These are phyloP conservation scores for Catharus minimus DNA, from an alignment of 2,113 vertebrate genomes.

Conservation along the genomic window DNA sequence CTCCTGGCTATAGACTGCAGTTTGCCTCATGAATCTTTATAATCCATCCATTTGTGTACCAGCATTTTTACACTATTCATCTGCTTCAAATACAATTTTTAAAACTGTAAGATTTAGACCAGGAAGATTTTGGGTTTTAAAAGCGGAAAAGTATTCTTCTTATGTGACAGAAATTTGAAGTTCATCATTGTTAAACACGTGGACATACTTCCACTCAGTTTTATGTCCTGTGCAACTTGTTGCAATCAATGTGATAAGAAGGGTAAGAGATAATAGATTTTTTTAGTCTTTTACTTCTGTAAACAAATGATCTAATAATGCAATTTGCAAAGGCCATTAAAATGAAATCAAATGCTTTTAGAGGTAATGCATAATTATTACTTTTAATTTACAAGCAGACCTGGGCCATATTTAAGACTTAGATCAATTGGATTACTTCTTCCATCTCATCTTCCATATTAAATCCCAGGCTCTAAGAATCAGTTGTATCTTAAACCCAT, in stretches of 20 bases:
- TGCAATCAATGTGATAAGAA: neutral
- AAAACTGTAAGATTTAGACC: neutral
- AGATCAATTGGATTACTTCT: neutral
- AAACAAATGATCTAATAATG: constrained; percentile 2
- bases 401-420: neutral
- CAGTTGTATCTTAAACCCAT: neutral
- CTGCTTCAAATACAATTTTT: neutral
- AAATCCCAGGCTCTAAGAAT: neutral
- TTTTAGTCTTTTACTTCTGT: constrained; percentile 3
- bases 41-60: neutral
- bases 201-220: neutral
- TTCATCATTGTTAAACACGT: neutral
- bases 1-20: neutral
- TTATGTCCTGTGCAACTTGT: neutral
- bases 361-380: constrained; percentile 8
- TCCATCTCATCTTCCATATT: neutral
- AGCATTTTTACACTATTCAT: neutral
- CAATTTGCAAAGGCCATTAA: constrained; percentile 43
- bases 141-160: neutral
- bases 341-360: constrained; percentile 39
- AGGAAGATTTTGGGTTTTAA: neutral
- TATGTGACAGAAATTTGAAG: neutral
- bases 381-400: constrained; percentile 14
- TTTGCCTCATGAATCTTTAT: neutral
- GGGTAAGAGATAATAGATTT: neutral